Evolutionary conservation across 2,888 invertebrate species (phyloP).

Genomic region (Apomyelois bistriatella): DNA sequence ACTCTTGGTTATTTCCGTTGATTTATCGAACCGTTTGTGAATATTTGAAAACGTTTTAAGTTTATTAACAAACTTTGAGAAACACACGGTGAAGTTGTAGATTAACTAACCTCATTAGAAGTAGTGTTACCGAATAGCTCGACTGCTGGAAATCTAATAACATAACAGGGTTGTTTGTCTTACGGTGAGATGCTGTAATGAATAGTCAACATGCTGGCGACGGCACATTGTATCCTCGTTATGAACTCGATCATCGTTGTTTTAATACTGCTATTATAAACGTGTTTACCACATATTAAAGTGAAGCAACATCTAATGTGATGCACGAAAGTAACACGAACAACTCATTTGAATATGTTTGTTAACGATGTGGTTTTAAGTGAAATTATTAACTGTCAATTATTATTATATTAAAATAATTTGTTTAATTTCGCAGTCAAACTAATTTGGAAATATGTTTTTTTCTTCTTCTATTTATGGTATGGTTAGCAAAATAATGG

Average conservation of each 20-base stretch:
- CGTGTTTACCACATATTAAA: constrained; percentile 14
- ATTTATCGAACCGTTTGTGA: constrained; percentile 39
- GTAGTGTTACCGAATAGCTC: constrained; percentile 42
- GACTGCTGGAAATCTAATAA: constrained; percentile 64
- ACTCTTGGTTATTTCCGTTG: constrained; percentile 38
- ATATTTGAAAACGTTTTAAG: constrained; percentile 23
- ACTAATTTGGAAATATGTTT: no score
- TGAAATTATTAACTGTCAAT: no score
- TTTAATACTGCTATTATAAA: constrained; percentile 18
- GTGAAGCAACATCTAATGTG: constrained; percentile 2
- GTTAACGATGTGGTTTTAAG: no score
- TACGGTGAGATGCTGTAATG: constrained; percentile 67
- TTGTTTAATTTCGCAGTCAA: no score
- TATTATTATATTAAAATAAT: no score
- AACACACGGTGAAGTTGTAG: constrained; percentile 31
- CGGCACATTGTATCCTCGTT: constrained; percentile 42
- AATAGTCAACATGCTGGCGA: constrained; percentile 67
- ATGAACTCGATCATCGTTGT: constrained; percentile 20
- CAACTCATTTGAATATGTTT: not conserved
- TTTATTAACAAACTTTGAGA: constrained; percentile 38
- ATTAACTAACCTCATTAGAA: constrained; percentile 49
- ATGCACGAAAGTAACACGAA: constrained; percentile 12
- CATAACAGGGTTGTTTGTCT: constrained; percentile 65
- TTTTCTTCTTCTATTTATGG: no score
- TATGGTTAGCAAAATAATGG: no score